Evolutionary conservation across 1,140 invertebrate species (phyloP), one percentile per base, ranked within the genome.

Genomic region (Brachionus plicatilis): DNA sequence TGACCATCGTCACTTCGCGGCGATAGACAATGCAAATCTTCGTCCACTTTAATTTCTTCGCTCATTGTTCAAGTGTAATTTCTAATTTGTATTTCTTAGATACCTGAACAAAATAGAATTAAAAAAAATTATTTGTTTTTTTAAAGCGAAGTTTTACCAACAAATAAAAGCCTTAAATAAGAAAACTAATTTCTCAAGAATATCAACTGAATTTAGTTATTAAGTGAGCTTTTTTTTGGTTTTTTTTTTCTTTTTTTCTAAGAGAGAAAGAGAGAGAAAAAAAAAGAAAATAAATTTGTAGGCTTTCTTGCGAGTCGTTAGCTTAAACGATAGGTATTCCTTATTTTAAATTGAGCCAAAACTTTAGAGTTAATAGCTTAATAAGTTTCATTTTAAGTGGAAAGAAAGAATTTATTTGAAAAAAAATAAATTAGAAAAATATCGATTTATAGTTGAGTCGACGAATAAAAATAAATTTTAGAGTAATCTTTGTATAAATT

Each of bases 301-400:
- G 33, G 33, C 33, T 72, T 41, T 41, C 33, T 68, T 17, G 27
- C 14, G 9, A 43, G 68, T 72, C 68, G 68, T 43, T 72, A 68
- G 12, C 37, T 72, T 72, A 72, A 72, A 72, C 68, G 68, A 72
- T 72, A 72, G 41, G 68, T 41, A 37, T 72, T 72, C 37, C 33
- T 33, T 43, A 43, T 20, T 72, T 41, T 29, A 33, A 33, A 37
- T 68, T 68, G 14, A 68, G 33, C 14, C 33, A 72, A 43, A 72
- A 17, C 7, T 72, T 45, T 72, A 43, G 43, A 72, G 68, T 72
- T 72, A 72, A 72, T 72, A 72, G 68, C 41, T 72, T 72, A 72
- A 72, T 72, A 72, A 72, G 68, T 72, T 72, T 72, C 37, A 72
- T 72, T 72, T 72, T 72, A 43, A 72, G 68, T 72, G 68, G 68